Percentiles rank a stretch among this genome's conserved stretches.
Conservation (phyloP, 2,113 vertebrate genomes). For the Uropsilus gracilis region DNA sequence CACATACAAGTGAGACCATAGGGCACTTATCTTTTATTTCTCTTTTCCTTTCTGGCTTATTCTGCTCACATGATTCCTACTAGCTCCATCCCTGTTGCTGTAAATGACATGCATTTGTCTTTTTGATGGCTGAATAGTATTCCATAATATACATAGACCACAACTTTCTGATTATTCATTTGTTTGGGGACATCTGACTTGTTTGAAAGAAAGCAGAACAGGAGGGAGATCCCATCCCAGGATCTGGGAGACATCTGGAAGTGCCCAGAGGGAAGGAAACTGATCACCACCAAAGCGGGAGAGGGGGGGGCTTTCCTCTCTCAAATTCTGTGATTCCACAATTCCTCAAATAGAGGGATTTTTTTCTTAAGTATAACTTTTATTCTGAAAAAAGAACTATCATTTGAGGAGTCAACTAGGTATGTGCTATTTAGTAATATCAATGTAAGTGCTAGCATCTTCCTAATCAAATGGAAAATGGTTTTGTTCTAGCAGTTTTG, state of each 20-base stretch:
- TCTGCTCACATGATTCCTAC: too few relatives aligned
- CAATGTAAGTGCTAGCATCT: constrained; percentile 72
- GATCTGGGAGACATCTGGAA: neutral
- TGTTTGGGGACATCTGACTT: too few relatives aligned
- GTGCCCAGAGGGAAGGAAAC: neutral
- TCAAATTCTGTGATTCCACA: neutral
- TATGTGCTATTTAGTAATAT: constrained; percentile 58
- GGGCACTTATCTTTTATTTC: too few relatives aligned
- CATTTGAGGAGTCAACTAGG: constrained; percentile 71
- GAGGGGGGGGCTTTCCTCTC: too few relatives aligned
- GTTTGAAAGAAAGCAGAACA: constrained; percentile 74
- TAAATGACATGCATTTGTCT: too few relatives aligned
- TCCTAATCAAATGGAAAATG: constrained; percentile 86
- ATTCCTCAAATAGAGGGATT: constrained; percentile 58
- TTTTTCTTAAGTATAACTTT: constrained; percentile 50
- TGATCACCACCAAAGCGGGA: neutral
- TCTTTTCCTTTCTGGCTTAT: too few relatives aligned
- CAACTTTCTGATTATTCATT: too few relatives aligned
- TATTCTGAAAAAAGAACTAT: constrained; percentile 52
- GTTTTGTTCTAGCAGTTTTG: constrained; percentile 84
- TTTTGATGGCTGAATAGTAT: too few relatives aligned
- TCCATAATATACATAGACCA: too few relatives aligned
- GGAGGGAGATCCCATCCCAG: constrained; percentile 39
- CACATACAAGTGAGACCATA: too few relatives aligned
- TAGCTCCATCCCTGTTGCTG: too few relatives aligned